Percentiles rank a stretch among this genome's conserved stretches.
Conservation (phyloP, 2,113 vertebrate species). For the Podarcis muralis region DNA sequence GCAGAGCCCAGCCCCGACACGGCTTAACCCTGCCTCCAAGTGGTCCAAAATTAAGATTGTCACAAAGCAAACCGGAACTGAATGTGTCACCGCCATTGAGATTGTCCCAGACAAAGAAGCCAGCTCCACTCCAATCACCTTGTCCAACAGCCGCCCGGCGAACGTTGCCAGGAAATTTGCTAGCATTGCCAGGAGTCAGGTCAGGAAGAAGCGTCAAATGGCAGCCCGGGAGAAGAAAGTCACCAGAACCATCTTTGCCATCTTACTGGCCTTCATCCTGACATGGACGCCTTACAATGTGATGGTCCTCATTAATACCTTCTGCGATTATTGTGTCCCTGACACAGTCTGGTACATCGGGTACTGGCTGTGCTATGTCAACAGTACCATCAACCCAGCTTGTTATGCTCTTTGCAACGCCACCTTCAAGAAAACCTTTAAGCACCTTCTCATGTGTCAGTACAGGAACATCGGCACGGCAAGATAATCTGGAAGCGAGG, state of each 20-base stretch:
- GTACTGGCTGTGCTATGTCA: conserved; percentile 99
- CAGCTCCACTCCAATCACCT: conserved; percentile 80
- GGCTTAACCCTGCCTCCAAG: conserved; percentile 80
- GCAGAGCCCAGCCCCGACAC: conserved; percentile 65
- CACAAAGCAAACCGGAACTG: conserved; percentile 91
- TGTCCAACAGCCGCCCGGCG: conserved; percentile 82
- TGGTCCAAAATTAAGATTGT: conserved; percentile 99
- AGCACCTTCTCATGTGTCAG: conserved; percentile 96
- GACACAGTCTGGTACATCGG: conserved; percentile 96
- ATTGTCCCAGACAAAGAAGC: conserved; percentile 86
- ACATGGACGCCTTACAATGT: conserved; percentile 99
- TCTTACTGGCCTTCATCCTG: conserved; percentile 95
- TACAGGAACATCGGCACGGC: conserved; percentile 94
- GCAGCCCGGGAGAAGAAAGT: conserved; percentile 97
- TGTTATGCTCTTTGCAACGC: conserved; percentile 98
- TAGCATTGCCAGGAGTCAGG: conserved; percentile 96
- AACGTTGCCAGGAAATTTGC: conserved; percentile 96
- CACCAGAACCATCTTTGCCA: conserved; percentile 97
- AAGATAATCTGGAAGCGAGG: conserved; percentile 80
- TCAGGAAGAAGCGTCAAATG: conserved; percentile 97
- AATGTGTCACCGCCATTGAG: conserved; percentile 96
- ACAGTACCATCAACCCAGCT: conserved; percentile 98
- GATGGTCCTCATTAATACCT: conserved; percentile 98
- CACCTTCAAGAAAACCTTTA: conserved; percentile 99
- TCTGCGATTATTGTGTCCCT: conserved; percentile 92